Evolutionary conservation across 2,797 vertebrate genomes (phyloP), one percentile per base, ranked within the genome.

Genomic region (Chiroxiphia lanceolata): DNA sequence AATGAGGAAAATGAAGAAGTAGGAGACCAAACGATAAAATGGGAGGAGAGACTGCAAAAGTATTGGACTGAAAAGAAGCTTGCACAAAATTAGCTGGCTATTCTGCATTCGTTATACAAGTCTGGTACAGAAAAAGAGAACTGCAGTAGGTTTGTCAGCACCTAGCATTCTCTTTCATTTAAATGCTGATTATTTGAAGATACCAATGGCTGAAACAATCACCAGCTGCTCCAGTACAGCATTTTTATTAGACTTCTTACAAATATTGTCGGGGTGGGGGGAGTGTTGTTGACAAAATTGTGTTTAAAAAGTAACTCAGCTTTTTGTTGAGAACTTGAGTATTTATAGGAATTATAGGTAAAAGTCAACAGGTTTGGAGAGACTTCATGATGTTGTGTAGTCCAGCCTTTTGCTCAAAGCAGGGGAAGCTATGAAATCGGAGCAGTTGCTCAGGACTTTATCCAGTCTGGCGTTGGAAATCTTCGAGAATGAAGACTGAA

Each of bases 71-170:
- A 93, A 92, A 93, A 96, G 83, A 94, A 89, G 87, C 75, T 89
- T 92, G 89, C 95, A 82, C 87, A 95, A 96, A 94, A 92, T 83
- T 93, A 96, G 86, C 80, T 94, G 86, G n/a, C 91, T 93, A 67
- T 95, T 96, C 84, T 96, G 56, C 91, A 72, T 92, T 96, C 6
- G 3, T 90, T 94, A 54, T 51, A 65, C 68, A 60, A 75, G 87
- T 85, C 87, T 94, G 82, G 64, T 94, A 77, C 78, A 91, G 91
- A 83, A 86, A 94, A 87, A 94, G 84, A 87, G 87, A 96, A 94
- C 76, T 94, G 85, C 79, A 87, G 79, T 95, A 94, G 82, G 71
- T 95, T 94, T 92, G 87, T 94, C 75, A 85, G 91, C 69, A 94
- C 82, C 76, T 83, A 80, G 84, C 91, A 85, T 94, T 94, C 76